Evolutionary conservation across 2,113 vertebrate genomes (phyloP).

Genomic region (Parotia lawesii): DNA sequence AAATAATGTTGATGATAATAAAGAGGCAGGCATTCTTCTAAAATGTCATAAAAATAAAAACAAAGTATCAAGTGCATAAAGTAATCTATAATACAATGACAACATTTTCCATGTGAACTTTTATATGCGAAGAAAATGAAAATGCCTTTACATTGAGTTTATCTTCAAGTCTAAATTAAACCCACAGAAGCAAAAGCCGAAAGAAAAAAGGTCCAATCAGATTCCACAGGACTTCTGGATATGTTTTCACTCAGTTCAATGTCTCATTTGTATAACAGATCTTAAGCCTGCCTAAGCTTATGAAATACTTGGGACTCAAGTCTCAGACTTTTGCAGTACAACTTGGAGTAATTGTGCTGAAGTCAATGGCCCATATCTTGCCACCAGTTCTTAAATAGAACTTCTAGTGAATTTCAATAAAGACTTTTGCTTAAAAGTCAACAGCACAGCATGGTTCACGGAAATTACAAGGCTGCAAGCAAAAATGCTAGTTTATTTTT

Average conservation of each 20-base stretch:
- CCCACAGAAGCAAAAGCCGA: not conserved
- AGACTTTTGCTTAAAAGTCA: conserved; percentile 58
- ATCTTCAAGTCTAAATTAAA: not conserved
- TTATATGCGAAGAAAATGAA: not conserved
- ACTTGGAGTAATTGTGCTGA: conserved; percentile 24
- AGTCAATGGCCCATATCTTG: conserved; percentile 42
- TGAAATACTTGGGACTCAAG: not conserved
- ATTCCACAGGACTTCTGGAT: not conserved
- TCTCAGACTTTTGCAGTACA: not conserved
- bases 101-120: not conserved
- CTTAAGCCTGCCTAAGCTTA: not conserved
- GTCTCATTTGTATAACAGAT: not conserved
- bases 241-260: not conserved
- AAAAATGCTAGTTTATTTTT: conserved; percentile 27
- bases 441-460: conserved; percentile 40
- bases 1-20: not conserved
- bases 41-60: not conserved
- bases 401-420: conserved; percentile 34
- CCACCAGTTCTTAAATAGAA: conserved; percentile 42
- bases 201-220: not conserved
- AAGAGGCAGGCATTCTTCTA: not conserved
- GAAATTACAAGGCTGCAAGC: conserved; percentile 41
- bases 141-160: not conserved
- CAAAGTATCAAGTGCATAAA: not conserved
- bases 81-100: not conserved